These are phyloP conservation scores for Heliconius aoede DNA, from an alignment of 2,888 invertebrate genomes.

Conservation along the genomic window DNA sequence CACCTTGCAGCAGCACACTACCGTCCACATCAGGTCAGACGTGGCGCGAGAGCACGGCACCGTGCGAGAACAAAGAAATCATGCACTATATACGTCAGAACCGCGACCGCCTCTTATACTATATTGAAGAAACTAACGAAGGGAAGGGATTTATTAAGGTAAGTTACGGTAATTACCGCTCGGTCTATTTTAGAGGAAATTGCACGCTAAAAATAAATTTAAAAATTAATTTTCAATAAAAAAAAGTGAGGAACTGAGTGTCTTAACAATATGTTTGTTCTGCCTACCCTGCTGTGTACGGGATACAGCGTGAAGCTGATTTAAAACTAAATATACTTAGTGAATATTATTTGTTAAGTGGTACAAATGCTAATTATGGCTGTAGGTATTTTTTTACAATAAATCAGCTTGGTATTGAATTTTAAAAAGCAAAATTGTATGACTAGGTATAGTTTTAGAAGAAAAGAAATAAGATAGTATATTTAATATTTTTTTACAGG, in stretches of 20 bases:
- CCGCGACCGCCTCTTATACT: conserved; percentile 91
- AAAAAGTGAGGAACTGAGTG: too few species aligned
- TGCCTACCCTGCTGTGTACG: too few species aligned
- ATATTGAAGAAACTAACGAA: conserved; percentile 92
- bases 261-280: too few species aligned
- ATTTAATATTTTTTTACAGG: conserved; percentile 65
- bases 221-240: too few species aligned
- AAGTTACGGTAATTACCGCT: neutral
- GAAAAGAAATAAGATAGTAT: neutral
- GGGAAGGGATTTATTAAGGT: conserved; percentile 95
- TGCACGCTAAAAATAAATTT: neutral
- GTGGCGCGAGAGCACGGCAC: conserved; percentile 38
- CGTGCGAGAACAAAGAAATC: conserved; percentile 49
- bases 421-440: too few species aligned
- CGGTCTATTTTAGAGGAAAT: neutral
- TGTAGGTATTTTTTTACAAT: too few species aligned
- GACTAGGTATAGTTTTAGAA: too few species aligned
- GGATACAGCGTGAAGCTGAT: too few species aligned
- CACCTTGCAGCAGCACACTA: conserved; percentile 48
- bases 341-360: too few species aligned
- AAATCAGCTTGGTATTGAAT: too few species aligned
- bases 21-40: conserved; percentile 70
- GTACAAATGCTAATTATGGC: too few species aligned
- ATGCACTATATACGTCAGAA: conserved; percentile 86
- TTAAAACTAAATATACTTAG: too few species aligned